Base-by-base conservation (phyloP, 2,888 invertebrate genomes). In the Cryptocheilus praepositus region DNA sequence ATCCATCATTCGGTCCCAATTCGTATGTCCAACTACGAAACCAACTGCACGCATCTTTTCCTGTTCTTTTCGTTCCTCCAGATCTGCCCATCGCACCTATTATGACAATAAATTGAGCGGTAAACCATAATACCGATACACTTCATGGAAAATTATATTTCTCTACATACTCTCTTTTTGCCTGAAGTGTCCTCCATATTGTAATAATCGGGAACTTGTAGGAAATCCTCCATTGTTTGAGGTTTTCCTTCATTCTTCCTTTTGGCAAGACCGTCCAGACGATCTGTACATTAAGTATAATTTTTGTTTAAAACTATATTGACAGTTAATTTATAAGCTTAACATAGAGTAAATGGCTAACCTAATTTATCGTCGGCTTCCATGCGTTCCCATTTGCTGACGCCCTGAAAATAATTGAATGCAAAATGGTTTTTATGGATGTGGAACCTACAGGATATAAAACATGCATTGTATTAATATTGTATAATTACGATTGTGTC, bases 31-130 rank as follows among this genome's bases (percentile, higher is more conserved):
- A 68, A 98, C 97, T 60, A 98, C 97, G 90, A 98, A 98, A 21
- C 98, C 98, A 73, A 98, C 94, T 25, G 96, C 97, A 60, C 97
- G 93, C 93, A 97, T 95, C 90, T 97, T 95, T 88, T 95, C 95
- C 90, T 97, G 97, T 83, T 95, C 91, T 83, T 95, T 95, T 85
- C 94, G 92, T 89, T 98, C 98, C 91, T 98, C 98, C 85, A 98
- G 92, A 90, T 98, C 98, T 58, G 98, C 98, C 98, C 98, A 98
- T 83, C 98, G 94, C 81, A 98, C 98, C 98, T 98, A 85, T 28
- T 83, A 45, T 43, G 44, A 22, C 19, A 21, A 28, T 45, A 18
- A 5, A 16, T 49, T n/a, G 49, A 16, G 25, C 25, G 3, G 5
- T 25, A 3, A 25, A 5, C 25, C 5, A 5, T 25, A 25, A 25